Percentiles rank a stretch among this genome's conserved stretches.
These are phyloP conservation scores for Meloidogyne exigua DNA, from an alignment of 1,140 invertebrate species.

Conservation along the genomic window DNA sequence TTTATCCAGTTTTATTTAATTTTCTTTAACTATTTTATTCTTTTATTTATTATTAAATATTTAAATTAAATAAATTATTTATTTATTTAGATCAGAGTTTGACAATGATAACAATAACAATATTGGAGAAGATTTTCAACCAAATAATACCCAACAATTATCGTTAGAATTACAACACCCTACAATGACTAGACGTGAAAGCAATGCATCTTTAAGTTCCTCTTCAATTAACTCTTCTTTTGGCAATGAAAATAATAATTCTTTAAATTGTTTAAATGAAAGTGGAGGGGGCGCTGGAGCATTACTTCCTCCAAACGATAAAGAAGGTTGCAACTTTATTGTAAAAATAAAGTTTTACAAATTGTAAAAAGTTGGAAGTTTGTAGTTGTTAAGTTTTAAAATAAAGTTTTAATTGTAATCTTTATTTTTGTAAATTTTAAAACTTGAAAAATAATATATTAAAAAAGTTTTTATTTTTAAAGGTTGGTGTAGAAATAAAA, in stretches of 20 bases:
- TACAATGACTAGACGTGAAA: neutral
- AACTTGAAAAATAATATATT: neutral
- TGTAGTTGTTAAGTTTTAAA: neutral
- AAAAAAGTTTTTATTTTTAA: neutral
- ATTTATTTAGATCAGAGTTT: neutral
- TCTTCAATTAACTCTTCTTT: neutral
- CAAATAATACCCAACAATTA: neutral
- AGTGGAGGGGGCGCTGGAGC: conserved; percentile 20
- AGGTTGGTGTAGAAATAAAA: conserved; percentile 62
- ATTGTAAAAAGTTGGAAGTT: neutral
- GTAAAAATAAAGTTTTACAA: neutral
- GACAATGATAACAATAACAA: neutral
- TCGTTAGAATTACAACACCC: neutral
- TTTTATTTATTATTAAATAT: conserved; percentile 1
- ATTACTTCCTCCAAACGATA: conserved; percentile 57
- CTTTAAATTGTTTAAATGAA: neutral
- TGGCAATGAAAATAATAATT: conserved; percentile 5
- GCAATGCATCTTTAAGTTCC: neutral
- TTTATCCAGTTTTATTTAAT: neutral
- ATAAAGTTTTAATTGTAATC: too few relatives aligned
- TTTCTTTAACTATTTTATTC: neutral
- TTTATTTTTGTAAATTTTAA: neutral
- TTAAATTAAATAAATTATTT: neutral
- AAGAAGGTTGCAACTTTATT: conserved; percentile 44
- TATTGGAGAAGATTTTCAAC: neutral